Evolutionary conservation across 2,113 vertebrate genomes (phyloP), one percentile per base, ranked within the genome.

Genomic region (Percopsis transmontana): DNA sequence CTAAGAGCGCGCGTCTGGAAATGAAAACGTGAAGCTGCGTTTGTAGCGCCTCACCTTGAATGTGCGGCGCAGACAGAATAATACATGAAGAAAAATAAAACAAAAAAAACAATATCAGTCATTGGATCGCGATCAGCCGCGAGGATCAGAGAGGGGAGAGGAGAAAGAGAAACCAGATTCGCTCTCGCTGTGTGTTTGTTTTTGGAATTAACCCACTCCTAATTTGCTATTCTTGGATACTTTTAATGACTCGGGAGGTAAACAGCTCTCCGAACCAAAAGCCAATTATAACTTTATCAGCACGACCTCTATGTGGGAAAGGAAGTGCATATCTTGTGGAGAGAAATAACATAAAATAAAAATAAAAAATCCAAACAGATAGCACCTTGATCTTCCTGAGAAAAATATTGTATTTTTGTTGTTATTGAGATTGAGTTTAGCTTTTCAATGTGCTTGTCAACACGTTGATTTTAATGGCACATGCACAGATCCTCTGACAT

Each of bases 181-280:
- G 79, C 77, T 81, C 84, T 72, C 69, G 63, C 68, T 62, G 70
- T 33, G 56, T 90, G 87, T 90, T 91, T 90, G 86, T 87, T 89
- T 89, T 83, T 74, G 18, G 88, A 85, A 90, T 90, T 86, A 91
- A 86, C 87, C 83, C 54, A 82, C 83, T 84, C 82, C 87, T 91
- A 90, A 92, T 91, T 91, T 90, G 79, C 91, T 92, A 92, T 92
- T 91, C 90, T 91, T 90, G 87, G 92, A 85, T 83, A 76, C 82
- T 90, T 91, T 91, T 92, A 92, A 92, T 91, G 91, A 91, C 91
- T 85, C 77, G 83, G 56, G 56, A 71, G 66, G 89, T 84, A 92
- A 93, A 91, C 87, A 86, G 80, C 80, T 74, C 80, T 76, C 60
- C 70, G 75, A 78, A 85, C 80, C 82, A 80, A 88, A 90, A 87